phyloP scores from a whole-genome alignment of 1,140 invertebrate genomes.

The Drosophila subpulchrella region DNA sequence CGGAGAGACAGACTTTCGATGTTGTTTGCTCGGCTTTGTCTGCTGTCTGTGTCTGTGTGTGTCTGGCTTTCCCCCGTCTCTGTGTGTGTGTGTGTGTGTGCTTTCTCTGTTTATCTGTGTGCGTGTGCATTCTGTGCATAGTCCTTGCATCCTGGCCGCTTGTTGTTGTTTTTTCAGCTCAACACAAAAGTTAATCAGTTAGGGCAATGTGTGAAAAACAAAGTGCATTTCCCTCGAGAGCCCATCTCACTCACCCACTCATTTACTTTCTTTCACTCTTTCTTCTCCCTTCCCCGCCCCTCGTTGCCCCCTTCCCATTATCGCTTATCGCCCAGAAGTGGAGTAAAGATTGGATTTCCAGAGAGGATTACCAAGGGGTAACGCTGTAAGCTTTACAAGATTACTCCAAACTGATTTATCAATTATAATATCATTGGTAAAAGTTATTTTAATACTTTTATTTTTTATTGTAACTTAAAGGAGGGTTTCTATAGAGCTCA shows the following conservation, averaged over 20 bases:
- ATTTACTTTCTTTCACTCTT: background rate
- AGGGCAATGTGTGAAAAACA: conserved; percentile 82
- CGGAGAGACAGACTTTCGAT: conserved; percentile 36
- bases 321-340: conserved; percentile 9
- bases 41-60: conserved; percentile 25
- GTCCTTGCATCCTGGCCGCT: conserved; percentile 47
- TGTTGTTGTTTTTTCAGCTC: conserved; percentile 71
- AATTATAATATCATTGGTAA: background rate
- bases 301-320: background rate
- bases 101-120: background rate
- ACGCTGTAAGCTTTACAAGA: conserved; percentile 23
- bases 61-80: conserved; percentile 7
- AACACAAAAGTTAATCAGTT: conserved; percentile 82
- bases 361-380: conserved; percentile 21
- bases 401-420: background rate
- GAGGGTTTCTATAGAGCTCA: background rate
- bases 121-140: conserved; percentile 57
- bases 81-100: conserved; percentile 12
- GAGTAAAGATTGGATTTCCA: conserved; percentile 8
- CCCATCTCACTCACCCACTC: background rate
- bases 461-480: background rate
- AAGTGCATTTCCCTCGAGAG: conserved; percentile 70
- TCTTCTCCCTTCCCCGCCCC: background rate
- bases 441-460: background rate
- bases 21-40: conserved; percentile 48